Conservation (phyloP, 2,888 invertebrate species). For the Diploptera punctata region DNA sequence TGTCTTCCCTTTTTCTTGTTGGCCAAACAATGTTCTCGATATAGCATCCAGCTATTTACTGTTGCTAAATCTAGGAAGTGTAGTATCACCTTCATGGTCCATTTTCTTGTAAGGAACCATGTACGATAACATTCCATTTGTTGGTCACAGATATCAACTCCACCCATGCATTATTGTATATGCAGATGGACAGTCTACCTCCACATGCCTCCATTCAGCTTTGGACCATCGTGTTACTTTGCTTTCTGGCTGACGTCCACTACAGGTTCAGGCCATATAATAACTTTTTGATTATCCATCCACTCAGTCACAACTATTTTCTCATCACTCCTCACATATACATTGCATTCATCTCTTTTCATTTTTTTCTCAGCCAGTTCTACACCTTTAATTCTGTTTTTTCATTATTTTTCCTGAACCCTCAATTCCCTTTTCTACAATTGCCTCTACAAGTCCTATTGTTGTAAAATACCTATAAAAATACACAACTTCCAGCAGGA, state of each 20-base stretch:
- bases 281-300: neutral
- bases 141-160: neutral
- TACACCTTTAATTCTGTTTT: neutral
- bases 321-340: neutral
- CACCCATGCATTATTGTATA: neutral
- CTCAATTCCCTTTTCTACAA: neutral
- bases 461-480: neutral
- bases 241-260: neutral
- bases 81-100: neutral
- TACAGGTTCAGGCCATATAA: neutral
- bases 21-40: neutral
- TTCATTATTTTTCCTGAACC: neutral
- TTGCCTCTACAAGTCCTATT: neutral
- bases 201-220: neutral
- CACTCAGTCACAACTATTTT: neutral
- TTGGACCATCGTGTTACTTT: neutral
- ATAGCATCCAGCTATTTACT: conserved; percentile 1
- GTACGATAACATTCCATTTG: conserved; percentile 4
- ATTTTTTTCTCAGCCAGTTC: neutral
- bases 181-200: neutral
- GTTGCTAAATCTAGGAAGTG: neutral
- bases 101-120: neutral
- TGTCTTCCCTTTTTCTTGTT: neutral
- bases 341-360: neutral
- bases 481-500: neutral